Evolutionary conservation across 2,888 invertebrate species (phyloP).

Genomic region (Lasioglossum pauxillum): DNA sequence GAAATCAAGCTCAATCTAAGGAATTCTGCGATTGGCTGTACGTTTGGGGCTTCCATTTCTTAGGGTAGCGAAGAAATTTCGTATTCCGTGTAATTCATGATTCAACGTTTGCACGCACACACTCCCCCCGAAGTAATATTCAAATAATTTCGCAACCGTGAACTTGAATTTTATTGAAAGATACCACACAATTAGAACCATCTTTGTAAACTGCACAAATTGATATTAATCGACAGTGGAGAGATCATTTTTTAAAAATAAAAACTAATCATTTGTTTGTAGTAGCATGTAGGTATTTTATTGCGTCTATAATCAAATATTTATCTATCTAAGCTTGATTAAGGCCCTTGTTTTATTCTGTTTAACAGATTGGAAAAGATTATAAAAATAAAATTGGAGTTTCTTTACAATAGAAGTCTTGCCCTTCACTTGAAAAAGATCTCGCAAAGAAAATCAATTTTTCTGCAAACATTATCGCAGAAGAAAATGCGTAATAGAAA

Average conservation of each 20-base stretch:
- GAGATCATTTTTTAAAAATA: background rate
- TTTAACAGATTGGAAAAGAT: background rate
- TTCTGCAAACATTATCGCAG: too few relatives aligned
- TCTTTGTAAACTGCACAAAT: background rate
- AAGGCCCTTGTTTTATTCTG: background rate
- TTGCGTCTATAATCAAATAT: background rate
- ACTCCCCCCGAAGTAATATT: background rate
- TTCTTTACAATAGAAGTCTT: background rate
- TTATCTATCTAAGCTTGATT: background rate
- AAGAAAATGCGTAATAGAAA: too few relatives aligned
- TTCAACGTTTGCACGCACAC: background rate
- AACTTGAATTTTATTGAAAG: background rate
- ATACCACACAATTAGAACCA: background rate
- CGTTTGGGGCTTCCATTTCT: conserved; percentile 27
- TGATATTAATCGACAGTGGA: background rate
- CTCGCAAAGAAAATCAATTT: background rate
- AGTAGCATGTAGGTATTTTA: background rate
- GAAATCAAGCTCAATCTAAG: conserved; percentile 44
- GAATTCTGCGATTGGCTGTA: conserved; percentile 25
- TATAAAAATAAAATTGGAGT: background rate
- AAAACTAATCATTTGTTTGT: background rate
- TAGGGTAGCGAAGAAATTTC: conserved; percentile 28
- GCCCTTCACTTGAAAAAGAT: background rate
- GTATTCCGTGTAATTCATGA: conserved; percentile 13
- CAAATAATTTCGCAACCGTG: background rate